Percentiles rank a stretch among this genome's conserved stretches.
Conservation (phyloP, 2,113 vertebrate genomes). For the Petrocephalus zakoni region DNA sequence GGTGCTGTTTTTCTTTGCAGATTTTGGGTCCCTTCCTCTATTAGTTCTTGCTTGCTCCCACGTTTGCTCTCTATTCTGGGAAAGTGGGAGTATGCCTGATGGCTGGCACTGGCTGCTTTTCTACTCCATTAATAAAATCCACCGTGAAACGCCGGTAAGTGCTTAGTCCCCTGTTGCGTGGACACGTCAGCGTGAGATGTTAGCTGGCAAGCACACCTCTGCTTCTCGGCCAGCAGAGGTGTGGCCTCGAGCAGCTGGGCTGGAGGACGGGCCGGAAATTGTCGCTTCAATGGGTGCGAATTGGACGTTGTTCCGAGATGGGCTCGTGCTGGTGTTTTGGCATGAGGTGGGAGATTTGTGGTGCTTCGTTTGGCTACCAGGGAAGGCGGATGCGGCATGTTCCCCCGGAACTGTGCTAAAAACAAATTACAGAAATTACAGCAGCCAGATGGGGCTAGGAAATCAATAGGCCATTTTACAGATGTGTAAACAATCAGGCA, state of each 20-base stretch:
- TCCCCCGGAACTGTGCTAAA: constrained; percentile 35
- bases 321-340: neutral
- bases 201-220: neutral
- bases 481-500: constrained; percentile 43
- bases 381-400: neutral
- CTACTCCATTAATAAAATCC: neutral
- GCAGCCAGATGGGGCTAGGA: constrained; percentile 13
- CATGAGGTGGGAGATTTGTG: constrained; percentile 27
- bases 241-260: neutral
- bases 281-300: neutral
- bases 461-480: constrained; percentile 43
- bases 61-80: neutral
- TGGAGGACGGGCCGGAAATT: neutral
- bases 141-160: neutral
- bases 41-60: neutral
- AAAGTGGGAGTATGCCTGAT: neutral
- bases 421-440: constrained; percentile 43
- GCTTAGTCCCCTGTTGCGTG: neutral
- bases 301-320: neutral
- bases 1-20: neutral
- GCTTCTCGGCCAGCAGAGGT: neutral
- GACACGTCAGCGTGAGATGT: neutral
- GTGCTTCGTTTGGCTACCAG: constrained; percentile 37
- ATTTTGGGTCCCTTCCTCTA: neutral
- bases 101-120: neutral